phyloP scores from a whole-genome alignment of 2,797 vertebrate species.

The Ibycter americanus region DNA sequence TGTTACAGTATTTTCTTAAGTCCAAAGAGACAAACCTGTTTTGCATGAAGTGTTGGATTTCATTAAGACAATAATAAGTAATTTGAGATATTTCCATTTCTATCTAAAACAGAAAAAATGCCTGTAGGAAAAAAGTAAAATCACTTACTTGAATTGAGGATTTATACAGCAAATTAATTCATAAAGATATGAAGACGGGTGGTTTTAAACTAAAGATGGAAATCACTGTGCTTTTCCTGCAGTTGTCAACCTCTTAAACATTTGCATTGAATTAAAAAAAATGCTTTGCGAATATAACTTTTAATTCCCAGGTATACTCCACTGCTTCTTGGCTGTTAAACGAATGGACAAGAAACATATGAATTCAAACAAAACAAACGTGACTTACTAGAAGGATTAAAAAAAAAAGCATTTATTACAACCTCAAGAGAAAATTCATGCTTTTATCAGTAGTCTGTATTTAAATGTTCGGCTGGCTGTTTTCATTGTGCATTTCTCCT shows the following conservation, averaged over 20 bases:
- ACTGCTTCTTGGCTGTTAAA: neutral
- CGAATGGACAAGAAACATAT: neutral
- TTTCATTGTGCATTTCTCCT: conserved; percentile 3
- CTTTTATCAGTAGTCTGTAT: conserved; percentile 22
- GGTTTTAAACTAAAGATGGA: neutral
- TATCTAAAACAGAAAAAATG: neutral
- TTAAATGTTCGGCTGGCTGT: conserved; percentile 17
- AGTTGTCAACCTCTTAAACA: neutral
- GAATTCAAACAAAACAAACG: neutral
- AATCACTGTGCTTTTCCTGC: neutral
- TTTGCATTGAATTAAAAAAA: neutral
- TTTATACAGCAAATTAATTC: neutral
- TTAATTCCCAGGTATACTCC: neutral
- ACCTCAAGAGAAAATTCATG: neutral
- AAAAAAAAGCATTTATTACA: conserved; percentile 10
- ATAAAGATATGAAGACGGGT: neutral
- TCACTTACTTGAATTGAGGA: neutral
- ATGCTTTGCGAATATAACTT: neutral
- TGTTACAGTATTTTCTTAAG: neutral
- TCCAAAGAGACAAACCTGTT: neutral
- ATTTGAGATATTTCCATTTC: neutral
- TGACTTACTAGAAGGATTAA: neutral
- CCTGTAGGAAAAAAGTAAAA: neutral
- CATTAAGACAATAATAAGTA: neutral
- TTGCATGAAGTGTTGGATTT: neutral